Evolutionary conservation across 2,797 vertebrate genomes (phyloP).

Genomic region (Silurus lanzhouensis): DNA sequence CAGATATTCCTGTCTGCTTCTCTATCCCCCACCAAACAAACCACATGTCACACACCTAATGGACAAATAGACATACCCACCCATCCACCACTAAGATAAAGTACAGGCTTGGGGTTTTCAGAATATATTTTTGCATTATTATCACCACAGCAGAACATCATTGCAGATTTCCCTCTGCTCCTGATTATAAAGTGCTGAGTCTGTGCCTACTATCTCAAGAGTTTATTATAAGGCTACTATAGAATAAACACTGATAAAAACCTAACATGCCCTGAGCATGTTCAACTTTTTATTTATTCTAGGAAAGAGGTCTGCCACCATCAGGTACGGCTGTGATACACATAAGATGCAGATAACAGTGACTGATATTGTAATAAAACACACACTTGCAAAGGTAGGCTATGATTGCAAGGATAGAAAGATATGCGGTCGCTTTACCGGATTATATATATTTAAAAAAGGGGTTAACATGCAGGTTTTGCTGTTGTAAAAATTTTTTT

Average conservation of each 20-base stretch:
- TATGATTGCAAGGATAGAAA: not conserved
- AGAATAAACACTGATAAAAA: slow-evolving; percentile 33
- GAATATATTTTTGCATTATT: slow-evolving; percentile 12
- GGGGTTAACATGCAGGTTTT: not conserved
- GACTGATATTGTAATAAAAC: slow-evolving; percentile 1
- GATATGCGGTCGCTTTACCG: not conserved
- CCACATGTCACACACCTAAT: not conserved
- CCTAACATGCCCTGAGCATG: not conserved
- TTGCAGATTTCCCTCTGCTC: not conserved
- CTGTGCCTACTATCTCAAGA: not conserved
- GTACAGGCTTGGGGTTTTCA: not conserved
- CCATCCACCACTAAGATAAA: slow-evolving; percentile 20
- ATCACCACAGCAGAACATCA: slow-evolving; percentile 24
- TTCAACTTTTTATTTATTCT: slow-evolving; percentile 15
- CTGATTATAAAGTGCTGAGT: slow-evolving; percentile 36
- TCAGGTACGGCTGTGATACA: not conserved
- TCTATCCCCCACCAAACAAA: not conserved
- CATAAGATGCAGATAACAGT: slow-evolving; percentile 19
- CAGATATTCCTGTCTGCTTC: not conserved
- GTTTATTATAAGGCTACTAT: slow-evolving; percentile 6
- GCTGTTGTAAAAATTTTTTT: not conserved
- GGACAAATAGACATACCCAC: not conserved
- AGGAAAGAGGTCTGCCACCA: slow-evolving; percentile 10
- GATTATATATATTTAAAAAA: not conserved
- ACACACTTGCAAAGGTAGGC: slow-evolving; percentile 7